These are phyloP conservation scores for Drosophila algonquin DNA, from an alignment of 2,888 invertebrate genomes.

Conservation along the genomic window DNA sequence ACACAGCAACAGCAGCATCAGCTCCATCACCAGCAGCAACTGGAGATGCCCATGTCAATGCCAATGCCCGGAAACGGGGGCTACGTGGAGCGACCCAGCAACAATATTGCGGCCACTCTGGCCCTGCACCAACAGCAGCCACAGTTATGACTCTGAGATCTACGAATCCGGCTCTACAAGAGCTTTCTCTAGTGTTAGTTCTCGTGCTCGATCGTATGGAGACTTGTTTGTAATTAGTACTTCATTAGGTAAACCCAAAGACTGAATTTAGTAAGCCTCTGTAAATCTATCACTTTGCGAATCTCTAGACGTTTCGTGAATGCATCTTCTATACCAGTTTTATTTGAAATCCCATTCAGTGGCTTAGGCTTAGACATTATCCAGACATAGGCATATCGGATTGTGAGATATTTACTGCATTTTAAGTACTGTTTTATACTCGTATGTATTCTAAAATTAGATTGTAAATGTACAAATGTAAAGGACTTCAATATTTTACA, in stretches of 20 bases:
- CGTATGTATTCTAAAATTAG: conserved; percentile 10
- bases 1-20: conserved; percentile 61
- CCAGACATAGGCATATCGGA: conserved; percentile 11
- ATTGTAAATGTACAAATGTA: conserved; percentile 69
- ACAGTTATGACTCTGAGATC: conserved; percentile 84
- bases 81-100: conserved; percentile 71
- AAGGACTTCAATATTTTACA: conserved; percentile 53
- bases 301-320: conserved; percentile 37
- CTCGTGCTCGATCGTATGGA: conserved; percentile 9
- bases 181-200: conserved; percentile 79
- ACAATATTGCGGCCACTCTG: conserved; percentile 66
- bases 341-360: conserved; percentile 9
- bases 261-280: conserved; percentile 70
- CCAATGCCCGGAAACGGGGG: conserved; percentile 51
- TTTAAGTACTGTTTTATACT: neutral
- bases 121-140: conserved; percentile 81
- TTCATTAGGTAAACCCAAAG: conserved; percentile 63
- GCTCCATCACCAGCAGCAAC: conserved; percentile 54
- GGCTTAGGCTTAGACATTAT: neutral
- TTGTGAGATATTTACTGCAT: conserved; percentile 8
- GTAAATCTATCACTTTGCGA: conserved; percentile 44
- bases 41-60: conserved; percentile 58
- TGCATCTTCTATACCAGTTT: conserved; percentile 36
- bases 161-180: conserved; percentile 83
- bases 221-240: conserved; percentile 12